These are phyloP conservation scores for Drosophila saltans DNA, from an alignment of 1,140 invertebrate genomes.

Conservation along the genomic window DNA sequence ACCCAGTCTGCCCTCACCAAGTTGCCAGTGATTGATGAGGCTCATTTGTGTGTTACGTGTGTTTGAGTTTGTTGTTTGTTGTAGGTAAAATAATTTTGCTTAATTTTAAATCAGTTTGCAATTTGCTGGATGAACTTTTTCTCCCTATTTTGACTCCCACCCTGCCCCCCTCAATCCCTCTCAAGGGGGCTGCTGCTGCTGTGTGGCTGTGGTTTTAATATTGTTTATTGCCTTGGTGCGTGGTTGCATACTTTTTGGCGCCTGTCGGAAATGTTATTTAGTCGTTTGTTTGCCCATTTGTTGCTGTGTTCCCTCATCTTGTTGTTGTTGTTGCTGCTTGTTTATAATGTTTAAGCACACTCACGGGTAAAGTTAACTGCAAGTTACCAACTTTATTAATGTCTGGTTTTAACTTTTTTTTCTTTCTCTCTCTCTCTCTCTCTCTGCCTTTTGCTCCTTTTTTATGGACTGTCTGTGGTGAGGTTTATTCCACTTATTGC, in stretches of 20 bases:
- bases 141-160: neutral
- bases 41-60: constrained; percentile 71
- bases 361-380: constrained; percentile 79
- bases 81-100: constrained; percentile 75
- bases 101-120: constrained; percentile 82
- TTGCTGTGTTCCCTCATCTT: constrained; percentile 1
- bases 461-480: constrained; percentile 62
- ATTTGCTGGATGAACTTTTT: constrained; percentile 62
- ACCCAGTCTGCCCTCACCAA: neutral
- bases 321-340: constrained; percentile 28
- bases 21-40: constrained; percentile 68
- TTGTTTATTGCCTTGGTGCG: constrained; percentile 76
- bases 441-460: constrained; percentile 25
- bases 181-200: neutral
- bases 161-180: neutral
- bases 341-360: constrained; percentile 81
- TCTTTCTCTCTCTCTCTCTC: constrained; percentile 16
- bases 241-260: constrained; percentile 71
- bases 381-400: constrained; percentile 81
- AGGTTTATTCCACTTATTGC: constrained; percentile 16
- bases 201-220: constrained; percentile 57
- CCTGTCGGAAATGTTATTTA: constrained; percentile 65
- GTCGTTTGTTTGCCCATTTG: constrained; percentile 60
- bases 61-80: constrained; percentile 24
- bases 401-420: constrained; percentile 41